Conservation (phyloP, 1,140 invertebrate genomes). For the Leptinotarsa undecemlineata region DNA sequence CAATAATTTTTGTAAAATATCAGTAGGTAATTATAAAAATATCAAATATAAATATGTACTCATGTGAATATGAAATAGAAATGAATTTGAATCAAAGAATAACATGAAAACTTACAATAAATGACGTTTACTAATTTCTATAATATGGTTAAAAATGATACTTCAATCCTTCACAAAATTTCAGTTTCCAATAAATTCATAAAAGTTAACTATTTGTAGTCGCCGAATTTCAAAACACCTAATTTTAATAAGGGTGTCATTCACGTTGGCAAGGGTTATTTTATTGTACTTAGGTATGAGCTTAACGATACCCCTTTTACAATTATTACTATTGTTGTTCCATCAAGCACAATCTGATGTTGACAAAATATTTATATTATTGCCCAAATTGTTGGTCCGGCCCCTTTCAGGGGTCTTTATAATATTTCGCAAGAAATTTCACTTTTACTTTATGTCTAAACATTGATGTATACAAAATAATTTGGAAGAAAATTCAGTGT, state of each 20-base stretch:
- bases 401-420: background rate
- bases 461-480: too few species aligned
- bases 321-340: background rate
- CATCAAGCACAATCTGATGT: background rate
- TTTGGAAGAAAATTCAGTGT: too few species aligned
- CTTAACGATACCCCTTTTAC: background rate
- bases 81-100: background rate
- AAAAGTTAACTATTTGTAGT: background rate
- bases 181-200: background rate
- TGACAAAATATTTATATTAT: constrained; percentile 1
- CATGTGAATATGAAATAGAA: too few species aligned
- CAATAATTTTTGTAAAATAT: too few species aligned
- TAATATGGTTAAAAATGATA: too few species aligned
- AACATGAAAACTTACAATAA: too few species aligned
- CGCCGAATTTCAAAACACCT: background rate
- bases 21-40: too few species aligned
- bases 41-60: too few species aligned
- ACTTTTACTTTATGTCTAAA: background rate
- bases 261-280: background rate
- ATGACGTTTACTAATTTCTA: too few species aligned
- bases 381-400: background rate
- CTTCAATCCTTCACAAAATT: too few species aligned
- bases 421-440: background rate
- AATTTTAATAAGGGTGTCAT: background rate
- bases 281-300: background rate